phyloP scores from a whole-genome alignment of 2,888 invertebrate species.

The Crocallis elinguaria region DNA sequence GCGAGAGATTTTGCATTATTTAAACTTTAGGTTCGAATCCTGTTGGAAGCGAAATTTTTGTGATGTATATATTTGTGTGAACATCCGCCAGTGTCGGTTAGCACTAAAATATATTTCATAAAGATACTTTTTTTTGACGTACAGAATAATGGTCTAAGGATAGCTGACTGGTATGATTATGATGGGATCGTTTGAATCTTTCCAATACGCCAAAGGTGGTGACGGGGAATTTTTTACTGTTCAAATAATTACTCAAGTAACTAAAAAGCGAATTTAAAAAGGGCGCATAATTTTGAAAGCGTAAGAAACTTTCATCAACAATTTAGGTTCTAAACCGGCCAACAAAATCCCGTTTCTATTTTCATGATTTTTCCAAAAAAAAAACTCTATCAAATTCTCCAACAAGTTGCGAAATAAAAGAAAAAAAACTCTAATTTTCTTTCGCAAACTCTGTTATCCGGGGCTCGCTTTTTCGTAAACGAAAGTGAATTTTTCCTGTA shows the following conservation, averaged over 20 bases:
- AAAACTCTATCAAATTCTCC: slow-evolving; percentile 21
- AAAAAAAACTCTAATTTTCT: slow-evolving; percentile 46
- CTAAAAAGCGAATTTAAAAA: neutral
- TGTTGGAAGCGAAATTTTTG: no score
- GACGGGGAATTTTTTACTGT: no score
- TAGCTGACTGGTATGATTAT: no score
- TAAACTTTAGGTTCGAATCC: no score
- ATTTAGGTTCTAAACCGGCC: slow-evolving; percentile 10
- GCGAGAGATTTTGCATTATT: no score
- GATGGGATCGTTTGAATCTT: no score
- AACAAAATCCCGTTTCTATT: slow-evolving; percentile 18
- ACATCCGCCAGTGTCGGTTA: no score
- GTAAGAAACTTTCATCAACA: neutral
- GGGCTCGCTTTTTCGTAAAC: slow-evolving; percentile 33
- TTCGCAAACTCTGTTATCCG: slow-evolving; percentile 43
- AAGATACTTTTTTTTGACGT: no score
- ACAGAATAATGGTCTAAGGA: no score
- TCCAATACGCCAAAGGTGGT: no score
- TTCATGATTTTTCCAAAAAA: slow-evolving; percentile 15
- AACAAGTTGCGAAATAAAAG: slow-evolving; percentile 33
- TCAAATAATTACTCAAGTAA: neutral
- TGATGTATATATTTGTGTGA: no score
- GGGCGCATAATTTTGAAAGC: neutral
- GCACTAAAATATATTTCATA: no score
- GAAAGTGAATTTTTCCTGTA: slow-evolving; percentile 42